Percentiles rank a stretch among this genome's conserved stretches.
phyloP scores from a whole-genome alignment of 1,140 invertebrate genomes.

The Pogonomyrmex barbatus region DNA sequence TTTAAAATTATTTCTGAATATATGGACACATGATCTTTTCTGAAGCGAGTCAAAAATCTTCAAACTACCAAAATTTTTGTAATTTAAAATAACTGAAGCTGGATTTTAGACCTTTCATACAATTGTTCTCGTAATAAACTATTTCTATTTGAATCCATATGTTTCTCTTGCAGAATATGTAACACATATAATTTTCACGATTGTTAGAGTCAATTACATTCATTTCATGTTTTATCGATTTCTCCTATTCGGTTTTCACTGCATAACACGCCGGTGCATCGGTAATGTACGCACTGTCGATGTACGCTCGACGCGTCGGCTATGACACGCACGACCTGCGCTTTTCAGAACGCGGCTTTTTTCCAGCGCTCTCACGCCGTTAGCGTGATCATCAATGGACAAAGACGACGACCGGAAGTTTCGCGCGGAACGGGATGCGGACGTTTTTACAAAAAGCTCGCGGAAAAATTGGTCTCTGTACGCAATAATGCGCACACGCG shows the following conservation, averaged over 20 bases:
- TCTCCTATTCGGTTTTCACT: constrained; percentile 43
- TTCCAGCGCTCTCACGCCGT: constrained; percentile 11
- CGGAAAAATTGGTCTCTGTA: constrained; percentile 60
- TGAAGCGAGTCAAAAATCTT: neutral
- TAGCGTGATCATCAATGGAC: constrained; percentile 16
- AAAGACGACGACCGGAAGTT: constrained; percentile 61
- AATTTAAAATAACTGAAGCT: neutral
- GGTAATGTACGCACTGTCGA: neutral
- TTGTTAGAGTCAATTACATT: constrained; percentile 6
- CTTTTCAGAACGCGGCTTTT: constrained; percentile 59
- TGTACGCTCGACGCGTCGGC: constrained; percentile 19
- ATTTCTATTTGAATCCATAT: neutral
- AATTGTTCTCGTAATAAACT: neutral
- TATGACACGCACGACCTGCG: constrained; percentile 71
- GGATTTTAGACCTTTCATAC: too few species aligned
- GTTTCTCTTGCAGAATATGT: neutral
- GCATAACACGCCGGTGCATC: neutral
- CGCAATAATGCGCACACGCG: constrained; percentile 52
- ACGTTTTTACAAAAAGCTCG: constrained; percentile 60
- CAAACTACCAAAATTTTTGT: neutral
- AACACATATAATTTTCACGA: neutral
- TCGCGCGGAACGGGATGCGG: constrained; percentile 66
- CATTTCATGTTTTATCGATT: neutral
- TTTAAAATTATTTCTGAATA: neutral
- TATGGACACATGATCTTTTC: neutral